Percentiles rank a stretch among this genome's conserved stretches.
These are phyloP conservation scores for Ostrea edulis DNA, from an alignment of 1,140 invertebrate genomes.

Conservation along the genomic window DNA sequence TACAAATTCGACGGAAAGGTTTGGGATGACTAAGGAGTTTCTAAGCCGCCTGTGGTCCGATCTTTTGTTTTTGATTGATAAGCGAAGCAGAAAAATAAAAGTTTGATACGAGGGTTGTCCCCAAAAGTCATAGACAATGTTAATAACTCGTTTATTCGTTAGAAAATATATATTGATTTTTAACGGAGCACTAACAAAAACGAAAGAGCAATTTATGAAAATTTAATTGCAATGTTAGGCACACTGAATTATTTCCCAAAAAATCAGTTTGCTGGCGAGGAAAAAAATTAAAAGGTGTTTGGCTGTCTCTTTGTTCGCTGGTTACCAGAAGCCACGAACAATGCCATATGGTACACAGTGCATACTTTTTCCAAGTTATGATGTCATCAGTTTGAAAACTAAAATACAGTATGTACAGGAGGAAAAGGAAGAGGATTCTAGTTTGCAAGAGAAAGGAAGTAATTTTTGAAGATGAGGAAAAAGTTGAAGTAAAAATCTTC, in stretches of 20 bases:
- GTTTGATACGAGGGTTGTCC: too few species aligned
- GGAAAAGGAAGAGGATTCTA: neutral
- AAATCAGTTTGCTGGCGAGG: neutral
- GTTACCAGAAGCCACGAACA: neutral
- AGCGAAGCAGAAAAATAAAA: too few species aligned
- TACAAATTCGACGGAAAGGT: too few species aligned
- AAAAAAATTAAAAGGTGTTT: neutral
- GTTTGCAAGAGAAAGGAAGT: too few species aligned
- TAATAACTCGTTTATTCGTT: too few species aligned
- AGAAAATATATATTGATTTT: neutral
- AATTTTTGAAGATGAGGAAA: too few species aligned
- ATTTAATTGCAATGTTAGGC: neutral
- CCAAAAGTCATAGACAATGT: too few species aligned
- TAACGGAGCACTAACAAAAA: neutral
- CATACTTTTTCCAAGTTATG: neutral
- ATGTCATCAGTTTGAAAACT: neutral
- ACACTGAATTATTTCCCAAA: neutral
- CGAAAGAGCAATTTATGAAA: neutral
- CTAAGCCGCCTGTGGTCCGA: too few species aligned
- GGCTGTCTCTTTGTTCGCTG: neutral
- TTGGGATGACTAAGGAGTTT: too few species aligned
- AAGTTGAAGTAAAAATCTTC: neutral
- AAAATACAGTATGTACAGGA: neutral
- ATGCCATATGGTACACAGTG: neutral
- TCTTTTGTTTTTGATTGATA: too few species aligned